These are phyloP conservation scores for Drosophila quadrilineata DNA, from an alignment of 1,140 invertebrate genomes.

Conservation along the genomic window DNA sequence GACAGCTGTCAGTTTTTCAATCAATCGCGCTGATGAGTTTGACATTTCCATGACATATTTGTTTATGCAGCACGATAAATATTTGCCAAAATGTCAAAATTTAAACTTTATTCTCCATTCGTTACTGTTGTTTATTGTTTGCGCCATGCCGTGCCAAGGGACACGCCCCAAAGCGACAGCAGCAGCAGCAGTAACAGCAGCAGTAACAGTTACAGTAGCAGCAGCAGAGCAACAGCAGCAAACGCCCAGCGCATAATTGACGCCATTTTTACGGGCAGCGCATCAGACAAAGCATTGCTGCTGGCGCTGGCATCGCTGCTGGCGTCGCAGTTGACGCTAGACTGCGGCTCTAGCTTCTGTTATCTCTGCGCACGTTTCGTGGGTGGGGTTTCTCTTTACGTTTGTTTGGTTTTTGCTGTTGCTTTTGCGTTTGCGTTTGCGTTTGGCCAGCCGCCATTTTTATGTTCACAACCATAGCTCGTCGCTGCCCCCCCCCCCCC, in stretches of 20 bases:
- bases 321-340: conserved; percentile 38
- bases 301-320: conserved; percentile 2
- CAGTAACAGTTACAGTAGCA: background rate
- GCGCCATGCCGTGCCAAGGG: conserved; percentile 66
- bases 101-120: conserved; percentile 79
- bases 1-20: conserved; percentile 68
- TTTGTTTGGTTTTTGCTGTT: conserved; percentile 5
- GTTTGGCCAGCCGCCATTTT: conserved; percentile 50
- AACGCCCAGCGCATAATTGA: conserved; percentile 62
- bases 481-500: conserved; percentile 3
- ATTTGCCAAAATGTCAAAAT: conserved; percentile 79
- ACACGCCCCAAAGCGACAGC: conserved; percentile 26
- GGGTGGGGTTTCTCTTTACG: conserved; percentile 38
- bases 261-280: conserved; percentile 54
- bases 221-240: no score
- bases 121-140: conserved; percentile 69
- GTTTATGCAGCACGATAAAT: conserved; percentile 71
- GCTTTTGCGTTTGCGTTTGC: conserved; percentile 1
- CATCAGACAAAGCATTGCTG: conserved; percentile 15
- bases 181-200: background rate
- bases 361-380: conserved; percentile 47
- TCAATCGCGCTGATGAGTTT: conserved; percentile 72
- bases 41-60: conserved; percentile 78
- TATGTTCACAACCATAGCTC: conserved; percentile 27
- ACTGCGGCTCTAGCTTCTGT: conserved; percentile 31